phyloP scores from a whole-genome alignment of 2,888 invertebrate species.

The Yponomeuta evonymella region DNA sequence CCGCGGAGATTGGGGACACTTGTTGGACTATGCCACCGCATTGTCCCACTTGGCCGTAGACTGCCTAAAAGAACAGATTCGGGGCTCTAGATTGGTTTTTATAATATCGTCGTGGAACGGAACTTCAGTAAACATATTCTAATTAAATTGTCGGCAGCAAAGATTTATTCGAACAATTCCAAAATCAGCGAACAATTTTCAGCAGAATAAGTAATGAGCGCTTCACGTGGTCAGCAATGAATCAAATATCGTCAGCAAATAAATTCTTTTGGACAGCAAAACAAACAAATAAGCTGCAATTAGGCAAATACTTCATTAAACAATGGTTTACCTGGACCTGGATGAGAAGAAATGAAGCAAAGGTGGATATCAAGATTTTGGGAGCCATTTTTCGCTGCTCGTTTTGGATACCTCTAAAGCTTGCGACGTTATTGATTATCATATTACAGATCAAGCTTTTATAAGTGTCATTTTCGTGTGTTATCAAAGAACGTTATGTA shows the following conservation, averaged over 20 bases:
- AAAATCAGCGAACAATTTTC: no score
- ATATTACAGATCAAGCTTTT: not conserved
- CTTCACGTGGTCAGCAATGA: no score
- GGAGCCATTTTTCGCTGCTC: slow-evolving; percentile 19
- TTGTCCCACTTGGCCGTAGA: not conserved
- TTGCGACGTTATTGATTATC: not conserved
- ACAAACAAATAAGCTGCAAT: no score
- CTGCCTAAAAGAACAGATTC: not conserved
- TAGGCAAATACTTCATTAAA: not conserved
- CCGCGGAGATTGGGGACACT: not conserved
- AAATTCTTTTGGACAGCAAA: no score
- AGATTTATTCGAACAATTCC: no score
- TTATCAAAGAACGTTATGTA: no score
- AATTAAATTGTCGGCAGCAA: no score
- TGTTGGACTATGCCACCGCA: not conserved
- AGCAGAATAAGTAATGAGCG: no score
- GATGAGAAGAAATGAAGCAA: slow-evolving; percentile 23
- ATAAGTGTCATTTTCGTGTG: no score
- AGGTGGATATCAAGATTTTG: slow-evolving; percentile 20
- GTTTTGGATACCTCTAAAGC: not conserved
- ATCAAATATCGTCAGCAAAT: no score
- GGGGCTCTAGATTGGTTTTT: not conserved
- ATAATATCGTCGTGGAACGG: no score
- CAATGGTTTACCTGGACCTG: slow-evolving; percentile 21
- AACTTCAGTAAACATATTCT: no score